Conservation (phyloP, 2,797 vertebrate species). For the Myotis pilosus region DNA sequence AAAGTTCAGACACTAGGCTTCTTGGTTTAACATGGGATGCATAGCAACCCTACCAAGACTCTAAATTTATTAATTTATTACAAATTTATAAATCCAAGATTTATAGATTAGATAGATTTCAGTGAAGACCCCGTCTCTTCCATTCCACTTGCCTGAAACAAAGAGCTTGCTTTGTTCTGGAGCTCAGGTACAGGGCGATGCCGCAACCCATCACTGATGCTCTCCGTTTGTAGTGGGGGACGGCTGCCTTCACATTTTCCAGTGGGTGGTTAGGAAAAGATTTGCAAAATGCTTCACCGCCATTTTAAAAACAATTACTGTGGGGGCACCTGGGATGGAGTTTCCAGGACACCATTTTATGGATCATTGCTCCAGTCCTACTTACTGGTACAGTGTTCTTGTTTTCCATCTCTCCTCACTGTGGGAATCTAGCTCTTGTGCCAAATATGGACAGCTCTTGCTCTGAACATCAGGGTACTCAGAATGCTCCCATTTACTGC, state of each 20-base stretch:
- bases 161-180: not conserved
- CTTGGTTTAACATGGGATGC: not conserved
- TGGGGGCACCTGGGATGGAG: not conserved
- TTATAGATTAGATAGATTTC: not conserved
- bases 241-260: constrained; percentile 27
- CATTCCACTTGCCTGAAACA: not conserved
- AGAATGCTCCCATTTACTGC: constrained; percentile 41
- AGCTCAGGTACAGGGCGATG: not conserved
- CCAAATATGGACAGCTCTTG: constrained; percentile 17
- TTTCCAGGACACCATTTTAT: constrained; percentile 59
- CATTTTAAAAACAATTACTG: constrained; percentile 61
- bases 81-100: not conserved
- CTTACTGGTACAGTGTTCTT: constrained; percentile 39
- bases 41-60: not conserved
- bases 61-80: not conserved
- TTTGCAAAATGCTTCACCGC: constrained; percentile 44
- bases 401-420: constrained; percentile 41
- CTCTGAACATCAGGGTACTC: not conserved
- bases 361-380: constrained; percentile 45
- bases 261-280: constrained; percentile 38
- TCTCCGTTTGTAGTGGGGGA: not conserved
- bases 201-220: fast-evolving
- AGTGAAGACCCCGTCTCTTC: not conserved
- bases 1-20: not conserved
- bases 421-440: constrained; percentile 29